Percentiles rank a stretch among this genome's conserved stretches.
Conservation (phyloP, 2,797 vertebrate species). For the Chiroxiphia lanceolata region DNA sequence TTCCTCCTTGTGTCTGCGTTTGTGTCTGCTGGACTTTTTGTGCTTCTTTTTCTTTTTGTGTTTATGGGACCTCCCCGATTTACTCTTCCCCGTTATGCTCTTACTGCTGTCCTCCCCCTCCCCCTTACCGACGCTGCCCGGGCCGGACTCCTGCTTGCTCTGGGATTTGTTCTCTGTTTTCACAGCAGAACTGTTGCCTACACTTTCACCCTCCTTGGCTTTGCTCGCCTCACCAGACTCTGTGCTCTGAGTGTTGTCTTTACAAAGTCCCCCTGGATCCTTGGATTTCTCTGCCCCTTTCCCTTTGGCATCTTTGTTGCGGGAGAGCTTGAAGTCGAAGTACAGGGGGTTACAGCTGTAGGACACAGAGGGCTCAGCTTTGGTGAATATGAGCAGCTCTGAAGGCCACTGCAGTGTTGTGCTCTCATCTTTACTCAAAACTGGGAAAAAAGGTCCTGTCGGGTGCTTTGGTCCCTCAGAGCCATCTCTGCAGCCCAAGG, state of each 20-base stretch:
- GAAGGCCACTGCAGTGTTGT: constrained; percentile 98
- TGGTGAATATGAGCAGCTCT: constrained; percentile 97
- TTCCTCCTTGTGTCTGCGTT: constrained; percentile 82
- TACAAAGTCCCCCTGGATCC: constrained; percentile 47
- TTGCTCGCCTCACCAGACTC: constrained; percentile 50
- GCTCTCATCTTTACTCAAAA: constrained; percentile 96
- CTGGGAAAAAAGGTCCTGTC: constrained; percentile 91
- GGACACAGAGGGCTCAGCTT: constrained; percentile 89
- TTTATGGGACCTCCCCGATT: constrained; percentile 81
- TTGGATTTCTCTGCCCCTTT: constrained; percentile 77
- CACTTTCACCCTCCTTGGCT: constrained; percentile 40
- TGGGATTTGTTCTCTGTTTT: constrained; percentile 68
- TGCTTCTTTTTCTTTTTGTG: constrained; percentile 98
- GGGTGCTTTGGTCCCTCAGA: constrained; percentile 85
- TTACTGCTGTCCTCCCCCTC: constrained; percentile 74
- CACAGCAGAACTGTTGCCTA: constrained; percentile 14
- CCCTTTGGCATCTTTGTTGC: constrained; percentile 84
- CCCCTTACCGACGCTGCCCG: background rate
- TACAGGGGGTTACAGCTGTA: constrained; percentile 99
- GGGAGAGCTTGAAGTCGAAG: constrained; percentile 96
- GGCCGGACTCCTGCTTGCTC: constrained; percentile 57
- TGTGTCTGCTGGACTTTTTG: constrained; percentile 91
- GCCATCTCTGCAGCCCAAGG: constrained; percentile 59
- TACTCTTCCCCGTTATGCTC: constrained; percentile 46
- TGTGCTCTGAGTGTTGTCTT: constrained; percentile 20